phyloP scores from a whole-genome alignment of 2,888 invertebrate genomes.

The Troides helena region DNA sequence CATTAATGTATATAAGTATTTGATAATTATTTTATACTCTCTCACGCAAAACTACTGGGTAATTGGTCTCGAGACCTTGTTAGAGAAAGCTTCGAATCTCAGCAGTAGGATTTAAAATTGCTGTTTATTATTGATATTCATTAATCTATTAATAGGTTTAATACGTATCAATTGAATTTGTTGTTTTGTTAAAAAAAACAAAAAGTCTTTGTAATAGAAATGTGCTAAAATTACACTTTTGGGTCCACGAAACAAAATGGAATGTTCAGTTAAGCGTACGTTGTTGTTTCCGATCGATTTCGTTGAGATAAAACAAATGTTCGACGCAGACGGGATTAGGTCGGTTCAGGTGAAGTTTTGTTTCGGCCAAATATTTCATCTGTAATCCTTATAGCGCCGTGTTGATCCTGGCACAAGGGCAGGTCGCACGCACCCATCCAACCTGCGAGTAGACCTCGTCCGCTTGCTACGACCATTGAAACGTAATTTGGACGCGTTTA shows the following conservation, averaged over 20 bases:
- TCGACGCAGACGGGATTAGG: constrained; percentile 18
- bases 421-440: constrained; percentile 11
- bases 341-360: constrained; percentile 17
- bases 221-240: neutral
- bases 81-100: too few species aligned
- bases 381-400: constrained; percentile 14
- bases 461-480: neutral
- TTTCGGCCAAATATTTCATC: constrained; percentile 14
- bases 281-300: constrained; percentile 14
- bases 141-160: too few species aligned
- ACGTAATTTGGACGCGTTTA: neutral
- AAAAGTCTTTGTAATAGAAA: neutral
- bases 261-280: constrained; percentile 1
- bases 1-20: too few species aligned
- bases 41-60: too few species aligned
- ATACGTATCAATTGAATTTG: too few species aligned
- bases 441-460: neutral
- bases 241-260: neutral
- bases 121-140: too few species aligned
- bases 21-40: too few species aligned
- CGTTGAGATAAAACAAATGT: constrained; percentile 23
- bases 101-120: too few species aligned
- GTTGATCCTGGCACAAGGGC: constrained; percentile 7
- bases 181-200: neutral
- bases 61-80: too few species aligned